These are phyloP conservation scores for Agrotis segetum DNA, from an alignment of 2,888 invertebrate genomes.

Conservation along the genomic window DNA sequence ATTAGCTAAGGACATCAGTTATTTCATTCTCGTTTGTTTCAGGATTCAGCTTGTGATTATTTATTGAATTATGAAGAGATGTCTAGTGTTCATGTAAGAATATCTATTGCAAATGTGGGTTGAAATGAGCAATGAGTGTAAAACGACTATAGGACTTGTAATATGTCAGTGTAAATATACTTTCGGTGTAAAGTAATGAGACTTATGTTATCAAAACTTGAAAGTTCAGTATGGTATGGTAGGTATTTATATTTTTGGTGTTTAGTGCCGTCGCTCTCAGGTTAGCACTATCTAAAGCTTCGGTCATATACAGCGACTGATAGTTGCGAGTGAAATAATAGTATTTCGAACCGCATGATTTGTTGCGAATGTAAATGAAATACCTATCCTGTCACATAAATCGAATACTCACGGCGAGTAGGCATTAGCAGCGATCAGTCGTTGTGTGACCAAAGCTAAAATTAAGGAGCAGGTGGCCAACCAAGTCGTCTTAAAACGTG, in stretches of 20 bases:
- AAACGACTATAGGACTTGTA: not conserved
- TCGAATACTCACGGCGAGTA: no score
- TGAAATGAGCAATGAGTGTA: slow-evolving; percentile 7
- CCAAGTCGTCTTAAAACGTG: no score
- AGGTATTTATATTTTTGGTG: no score
- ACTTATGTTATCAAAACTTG: not conserved
- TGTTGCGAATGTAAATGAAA: no score
- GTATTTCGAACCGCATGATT: no score
- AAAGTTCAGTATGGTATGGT: not conserved
- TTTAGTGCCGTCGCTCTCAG: not conserved
- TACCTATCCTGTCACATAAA: no score
- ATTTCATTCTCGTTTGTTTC: not conserved
- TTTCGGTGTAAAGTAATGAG: slow-evolving; percentile 1
- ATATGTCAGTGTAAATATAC: not conserved
- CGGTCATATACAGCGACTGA: no score
- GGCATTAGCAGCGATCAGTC: no score
- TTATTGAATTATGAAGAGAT: not conserved
- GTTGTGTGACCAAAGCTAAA: no score
- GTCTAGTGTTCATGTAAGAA: no score
- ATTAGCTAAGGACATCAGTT: not conserved
- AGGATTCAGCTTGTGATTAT: not conserved
- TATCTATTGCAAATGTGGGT: not conserved
- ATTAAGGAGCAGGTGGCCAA: no score
- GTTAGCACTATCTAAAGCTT: not conserved
- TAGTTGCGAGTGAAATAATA: no score